A percentile compares a stretch with the other conserved stretches of the same genome.
Conservation (phyloP, 2,113 vertebrate species). For the Corydoras sp. region DNA sequence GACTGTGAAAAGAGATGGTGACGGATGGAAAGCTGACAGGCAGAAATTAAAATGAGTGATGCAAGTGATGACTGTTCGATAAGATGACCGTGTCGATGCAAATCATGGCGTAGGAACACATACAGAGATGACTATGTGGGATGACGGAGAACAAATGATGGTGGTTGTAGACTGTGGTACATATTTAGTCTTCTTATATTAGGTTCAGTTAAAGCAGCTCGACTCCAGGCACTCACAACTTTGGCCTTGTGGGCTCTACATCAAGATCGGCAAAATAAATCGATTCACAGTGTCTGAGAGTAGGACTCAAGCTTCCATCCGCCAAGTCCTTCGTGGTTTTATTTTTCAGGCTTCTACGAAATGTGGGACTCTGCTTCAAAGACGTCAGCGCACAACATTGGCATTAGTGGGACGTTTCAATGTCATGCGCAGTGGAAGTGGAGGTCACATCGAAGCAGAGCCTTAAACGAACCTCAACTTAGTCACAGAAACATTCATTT, state of each 20-base stretch:
- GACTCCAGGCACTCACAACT: conserved; percentile 2
- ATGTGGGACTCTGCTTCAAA: not conserved
- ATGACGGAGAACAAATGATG: conserved; percentile 24
- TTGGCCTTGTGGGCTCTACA: not conserved
- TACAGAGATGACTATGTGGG: conserved; percentile 18
- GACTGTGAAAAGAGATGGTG: conserved; percentile 35
- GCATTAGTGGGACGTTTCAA: not conserved
- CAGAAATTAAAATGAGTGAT: conserved; percentile 10
- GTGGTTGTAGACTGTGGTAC: conserved; percentile 14
- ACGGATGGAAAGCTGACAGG: conserved; percentile 24
- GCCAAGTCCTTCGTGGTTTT: conserved; percentile 10
- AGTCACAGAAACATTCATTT: not conserved
- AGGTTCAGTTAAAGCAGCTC: conserved; percentile 10
- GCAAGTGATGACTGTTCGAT: conserved; percentile 11
- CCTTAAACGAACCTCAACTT: not conserved
- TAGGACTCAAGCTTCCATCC: conserved; percentile 10
- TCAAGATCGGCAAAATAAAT: conserved; percentile 1
- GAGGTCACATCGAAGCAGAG: not conserved
- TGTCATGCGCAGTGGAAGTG: not conserved
- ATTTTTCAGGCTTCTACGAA: conserved; percentile 10
- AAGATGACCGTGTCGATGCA: not conserved
- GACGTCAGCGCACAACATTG: not conserved
- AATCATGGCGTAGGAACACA: not conserved
- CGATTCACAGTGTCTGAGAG: conserved; percentile 14
- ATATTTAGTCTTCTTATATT: conserved; percentile 14